Conservation (phyloP, 2,888 invertebrate species). For the Chaetogeoica ovagalla region DNA sequence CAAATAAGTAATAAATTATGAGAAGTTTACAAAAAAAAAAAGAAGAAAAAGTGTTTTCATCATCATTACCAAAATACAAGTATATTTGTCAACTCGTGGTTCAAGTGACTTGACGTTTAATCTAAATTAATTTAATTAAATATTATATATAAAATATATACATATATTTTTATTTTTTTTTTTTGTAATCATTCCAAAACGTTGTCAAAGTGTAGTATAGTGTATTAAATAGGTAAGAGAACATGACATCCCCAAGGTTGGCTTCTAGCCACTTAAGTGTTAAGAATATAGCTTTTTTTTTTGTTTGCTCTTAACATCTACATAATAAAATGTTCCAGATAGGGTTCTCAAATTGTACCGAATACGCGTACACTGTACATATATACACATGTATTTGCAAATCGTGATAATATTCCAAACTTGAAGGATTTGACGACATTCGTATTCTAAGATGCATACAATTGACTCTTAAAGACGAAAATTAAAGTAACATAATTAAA, state of each 20-base stretch:
- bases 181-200: conserved; percentile 14
- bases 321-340: not conserved
- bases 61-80: not conserved
- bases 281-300: not conserved
- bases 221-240: not conserved
- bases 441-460: too few relatives aligned
- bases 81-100: not conserved
- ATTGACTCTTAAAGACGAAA: too few relatives aligned
- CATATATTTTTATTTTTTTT: too few relatives aligned
- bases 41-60: not conserved
- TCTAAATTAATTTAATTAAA: too few relatives aligned
- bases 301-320: not conserved
- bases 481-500: too few relatives aligned
- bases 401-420: too few relatives aligned
- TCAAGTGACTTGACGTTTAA: conserved; percentile 1
- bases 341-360: too few relatives aligned
- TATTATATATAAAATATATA: not conserved
- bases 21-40: too few relatives aligned
- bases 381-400: too few relatives aligned
- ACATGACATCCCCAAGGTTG: not conserved
- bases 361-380: too few relatives aligned
- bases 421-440: too few relatives aligned
- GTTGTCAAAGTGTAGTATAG: not conserved
- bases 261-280: not conserved
- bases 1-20: not conserved